Evolutionary conservation across 2,888 invertebrate species (phyloP).

Genomic region (Heliconius ismenius): DNA sequence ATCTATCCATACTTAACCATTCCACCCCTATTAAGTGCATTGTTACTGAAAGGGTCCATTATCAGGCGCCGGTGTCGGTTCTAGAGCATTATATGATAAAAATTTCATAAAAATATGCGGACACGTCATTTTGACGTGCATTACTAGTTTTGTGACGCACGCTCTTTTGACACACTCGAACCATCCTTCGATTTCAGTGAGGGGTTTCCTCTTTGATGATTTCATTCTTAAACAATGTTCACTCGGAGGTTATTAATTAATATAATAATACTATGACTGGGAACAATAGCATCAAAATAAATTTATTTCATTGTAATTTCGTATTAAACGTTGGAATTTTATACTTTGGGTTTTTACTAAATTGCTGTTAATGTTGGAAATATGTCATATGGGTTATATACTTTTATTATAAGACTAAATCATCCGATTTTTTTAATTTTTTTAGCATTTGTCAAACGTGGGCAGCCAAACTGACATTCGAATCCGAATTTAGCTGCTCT

Average conservation of each 20-base stretch:
- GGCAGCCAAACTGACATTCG: neutral
- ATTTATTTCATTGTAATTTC: conserved; percentile 13
- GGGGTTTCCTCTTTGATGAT: conserved; percentile 37
- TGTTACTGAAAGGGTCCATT: conserved; percentile 29
- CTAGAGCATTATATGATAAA: conserved; percentile 36
- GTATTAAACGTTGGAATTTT: conserved; percentile 1
- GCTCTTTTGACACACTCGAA: conserved; percentile 22
- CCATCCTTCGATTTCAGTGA: conserved; percentile 19
- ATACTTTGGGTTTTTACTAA: conserved; percentile 1
- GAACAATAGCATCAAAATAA: neutral
- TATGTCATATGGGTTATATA: neutral
- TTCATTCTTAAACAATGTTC: conserved; percentile 28
- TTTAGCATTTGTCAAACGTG: neutral
- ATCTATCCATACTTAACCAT: conserved; percentile 19
- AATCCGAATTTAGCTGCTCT: neutral
- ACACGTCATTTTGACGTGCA: conserved; percentile 40
- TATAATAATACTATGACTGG: neutral
- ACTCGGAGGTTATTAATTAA: conserved; percentile 4
- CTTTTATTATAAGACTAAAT: neutral
- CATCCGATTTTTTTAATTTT: neutral
- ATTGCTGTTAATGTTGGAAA: neutral
- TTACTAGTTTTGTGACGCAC: conserved; percentile 41
- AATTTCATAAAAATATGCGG: conserved; percentile 34
- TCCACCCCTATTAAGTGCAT: conserved; percentile 24
- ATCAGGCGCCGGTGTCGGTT: conserved; percentile 36